Conservation (phyloP, 2,888 invertebrate genomes). For the Cecidostiba fungosa region DNA sequence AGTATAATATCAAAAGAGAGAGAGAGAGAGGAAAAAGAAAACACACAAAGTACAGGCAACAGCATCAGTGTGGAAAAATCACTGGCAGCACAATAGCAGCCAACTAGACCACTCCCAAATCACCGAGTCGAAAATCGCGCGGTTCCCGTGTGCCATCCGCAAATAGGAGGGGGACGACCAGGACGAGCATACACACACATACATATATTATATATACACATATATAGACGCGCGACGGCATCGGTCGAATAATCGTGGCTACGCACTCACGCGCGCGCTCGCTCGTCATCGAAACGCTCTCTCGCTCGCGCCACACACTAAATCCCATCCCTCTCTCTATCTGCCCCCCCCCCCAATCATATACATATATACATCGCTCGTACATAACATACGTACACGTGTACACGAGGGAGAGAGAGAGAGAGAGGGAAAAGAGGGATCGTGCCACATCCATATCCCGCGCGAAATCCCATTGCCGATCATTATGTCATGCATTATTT, state of each 20-base stretch:
- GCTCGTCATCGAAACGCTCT: slow-evolving; percentile 56
- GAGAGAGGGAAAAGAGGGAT: slow-evolving; percentile 58
- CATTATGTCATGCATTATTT: slow-evolving; percentile 79
- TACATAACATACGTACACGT: slow-evolving; percentile 37
- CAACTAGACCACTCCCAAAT: slow-evolving; percentile 28
- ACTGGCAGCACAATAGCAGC: background rate
- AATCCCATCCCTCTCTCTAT: slow-evolving; percentile 27
- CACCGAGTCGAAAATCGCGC: slow-evolving; percentile 50
- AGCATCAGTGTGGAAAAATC: background rate
- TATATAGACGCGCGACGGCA: slow-evolving; percentile 30
- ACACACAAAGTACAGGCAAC: background rate
- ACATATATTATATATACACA: background rate
- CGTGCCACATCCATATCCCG: slow-evolving; percentile 56
- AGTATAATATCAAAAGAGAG: background rate
- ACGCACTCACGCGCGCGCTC: slow-evolving; percentile 8
- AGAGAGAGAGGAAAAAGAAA: background rate
- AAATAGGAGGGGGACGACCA: slow-evolving; percentile 45
- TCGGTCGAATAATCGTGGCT: slow-evolving; percentile 61
- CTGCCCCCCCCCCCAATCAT: background rate
- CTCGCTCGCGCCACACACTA: slow-evolving; percentile 10
- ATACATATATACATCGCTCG: background rate
- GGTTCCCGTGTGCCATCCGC: slow-evolving; percentile 22
- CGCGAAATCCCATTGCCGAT: slow-evolving; percentile 70
- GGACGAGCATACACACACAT: background rate
- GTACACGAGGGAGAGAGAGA: slow-evolving; percentile 47